Base-by-base conservation (phyloP, 2,113 vertebrate genomes). In the Saimiri boliviensis region DNA sequence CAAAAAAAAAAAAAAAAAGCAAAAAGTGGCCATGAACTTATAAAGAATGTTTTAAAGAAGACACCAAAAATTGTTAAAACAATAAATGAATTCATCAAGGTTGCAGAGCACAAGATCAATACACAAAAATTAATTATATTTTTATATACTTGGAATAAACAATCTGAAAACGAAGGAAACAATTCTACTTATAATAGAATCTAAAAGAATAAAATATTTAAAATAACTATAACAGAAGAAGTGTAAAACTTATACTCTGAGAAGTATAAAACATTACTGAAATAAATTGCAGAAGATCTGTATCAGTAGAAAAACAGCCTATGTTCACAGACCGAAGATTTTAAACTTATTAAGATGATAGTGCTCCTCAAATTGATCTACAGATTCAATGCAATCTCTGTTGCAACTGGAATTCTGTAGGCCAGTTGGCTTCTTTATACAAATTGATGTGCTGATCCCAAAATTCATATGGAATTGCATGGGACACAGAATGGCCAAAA, bases 131-230 rank as follows among this genome's bases (percentile, higher is more conserved):
- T 7, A 47, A 20, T 73, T 91, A 0, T 30, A 40, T 83, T 63
- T 68, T 85, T 73, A 27, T 85, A 40, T 7, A 89, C 27, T 73
- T 94, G 10, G 11, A 86, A 32, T 47, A 5, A 86, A 71, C 4
- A 37, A 71, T 14, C 14, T 35, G 74, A 88, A 97, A 85, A 76
- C 45, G 37, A 94, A 93, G 35, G 71, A 88, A 85, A 63, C 8
- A 88, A 37, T 63, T 86, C 7, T 16, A 86, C 73, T 89, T 90
- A 76, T 2, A 76, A 49, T 63, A 32, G 5, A 35, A 81, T 27
- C 37, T 66, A 40, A 81, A 90, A 91, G 27, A 77, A 60, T 35
- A 25, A 95, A 91, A 68, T n/a, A 68, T n/a, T 68, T 68, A 68
- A 35, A 68, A 35, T 68, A 68, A 85, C 47, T 81, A 49, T 54